Conservation (phyloP, 2,797 vertebrate species). For the Numenius phaeopus region DNA sequence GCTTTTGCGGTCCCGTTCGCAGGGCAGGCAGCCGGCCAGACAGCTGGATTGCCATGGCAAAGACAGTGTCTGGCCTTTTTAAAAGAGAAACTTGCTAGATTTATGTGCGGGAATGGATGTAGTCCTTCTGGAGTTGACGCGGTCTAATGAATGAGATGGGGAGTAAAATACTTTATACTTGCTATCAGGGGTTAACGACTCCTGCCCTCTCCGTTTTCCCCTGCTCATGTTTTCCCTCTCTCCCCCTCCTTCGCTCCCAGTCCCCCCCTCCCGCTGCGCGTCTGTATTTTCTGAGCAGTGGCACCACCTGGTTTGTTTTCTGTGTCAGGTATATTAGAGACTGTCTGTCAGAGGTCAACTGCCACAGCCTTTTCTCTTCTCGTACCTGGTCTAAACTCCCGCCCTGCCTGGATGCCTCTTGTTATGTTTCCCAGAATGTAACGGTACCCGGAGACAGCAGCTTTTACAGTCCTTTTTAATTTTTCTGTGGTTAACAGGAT, state of each 20-base stretch:
- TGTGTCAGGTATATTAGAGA: conserved; percentile 50
- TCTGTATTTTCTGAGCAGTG: conserved; percentile 21
- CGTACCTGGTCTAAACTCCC: not conserved
- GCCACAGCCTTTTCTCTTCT: not conserved
- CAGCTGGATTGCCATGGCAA: conserved; percentile 34
- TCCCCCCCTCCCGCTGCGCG: not conserved
- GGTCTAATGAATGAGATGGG: conserved; percentile 57
- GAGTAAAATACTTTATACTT: conserved; percentile 60
- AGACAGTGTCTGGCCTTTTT: conserved; percentile 64
- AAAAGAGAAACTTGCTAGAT: conserved; percentile 61
- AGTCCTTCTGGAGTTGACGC: conserved; percentile 53
- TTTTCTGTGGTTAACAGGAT: not conserved
- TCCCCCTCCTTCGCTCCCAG: conserved; percentile 5
- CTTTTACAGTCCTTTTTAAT: not conserved
- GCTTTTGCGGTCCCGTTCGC: not conserved
- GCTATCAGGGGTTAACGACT: conserved; percentile 63
- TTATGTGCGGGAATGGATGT: conserved; percentile 55
- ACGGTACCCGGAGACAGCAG: not conserved
- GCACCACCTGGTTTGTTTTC: conserved; percentile 70
- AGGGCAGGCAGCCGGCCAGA: conserved; percentile 52
- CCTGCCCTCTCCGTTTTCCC: conserved; percentile 54
- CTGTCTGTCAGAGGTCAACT: conserved; percentile 61
- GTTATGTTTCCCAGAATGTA: not conserved
- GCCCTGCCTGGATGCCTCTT: not conserved
- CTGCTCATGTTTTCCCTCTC: conserved; percentile 55